Evolutionary conservation across 30 jellyfish, hydroid and myxozoan species (phyloP).

Genomic region (Phacellophora camtschatica): DNA sequence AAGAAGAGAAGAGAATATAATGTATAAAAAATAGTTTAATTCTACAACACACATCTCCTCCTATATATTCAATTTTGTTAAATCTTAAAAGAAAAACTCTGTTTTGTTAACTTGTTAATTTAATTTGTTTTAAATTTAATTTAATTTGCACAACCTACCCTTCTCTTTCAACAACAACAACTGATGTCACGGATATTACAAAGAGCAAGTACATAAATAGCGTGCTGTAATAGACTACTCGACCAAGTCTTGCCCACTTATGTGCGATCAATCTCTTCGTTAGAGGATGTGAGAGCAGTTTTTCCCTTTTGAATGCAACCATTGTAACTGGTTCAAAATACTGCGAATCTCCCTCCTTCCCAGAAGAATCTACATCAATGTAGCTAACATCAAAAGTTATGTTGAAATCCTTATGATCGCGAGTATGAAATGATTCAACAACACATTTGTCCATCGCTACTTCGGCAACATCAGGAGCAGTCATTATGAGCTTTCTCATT

Average conservation of each 20-base stretch:
- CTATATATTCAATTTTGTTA: too few species aligned
- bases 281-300: constrained; percentile 68
- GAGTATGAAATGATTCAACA: constrained; percentile 51
- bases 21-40: too few species aligned
- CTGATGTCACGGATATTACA: constrained; percentile 76
- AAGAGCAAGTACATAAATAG: constrained; percentile 42
- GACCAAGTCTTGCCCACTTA: constrained; percentile 82
- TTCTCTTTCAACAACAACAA: constrained; percentile 74
- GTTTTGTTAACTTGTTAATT: too few species aligned
- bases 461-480: constrained; percentile 89
- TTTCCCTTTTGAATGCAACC: constrained; percentile 71
- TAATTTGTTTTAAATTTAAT: too few species aligned
- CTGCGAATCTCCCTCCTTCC: background rate
- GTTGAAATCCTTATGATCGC: constrained; percentile 33
- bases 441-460: constrained; percentile 74
- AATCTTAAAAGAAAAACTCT: too few species aligned
- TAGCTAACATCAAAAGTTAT: constrained; percentile 72
- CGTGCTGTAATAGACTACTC: constrained; percentile 59
- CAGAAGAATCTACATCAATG: constrained; percentile 58
- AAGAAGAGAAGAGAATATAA: too few species aligned
- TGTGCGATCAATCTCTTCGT: constrained; percentile 66
- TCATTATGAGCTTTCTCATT: constrained; percentile 75
- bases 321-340: constrained; percentile 74
- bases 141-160: constrained; percentile 36
- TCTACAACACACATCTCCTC: too few species aligned